Conservation (phyloP, 2,888 invertebrate genomes). For the Chloroclystis v-ata region DNA sequence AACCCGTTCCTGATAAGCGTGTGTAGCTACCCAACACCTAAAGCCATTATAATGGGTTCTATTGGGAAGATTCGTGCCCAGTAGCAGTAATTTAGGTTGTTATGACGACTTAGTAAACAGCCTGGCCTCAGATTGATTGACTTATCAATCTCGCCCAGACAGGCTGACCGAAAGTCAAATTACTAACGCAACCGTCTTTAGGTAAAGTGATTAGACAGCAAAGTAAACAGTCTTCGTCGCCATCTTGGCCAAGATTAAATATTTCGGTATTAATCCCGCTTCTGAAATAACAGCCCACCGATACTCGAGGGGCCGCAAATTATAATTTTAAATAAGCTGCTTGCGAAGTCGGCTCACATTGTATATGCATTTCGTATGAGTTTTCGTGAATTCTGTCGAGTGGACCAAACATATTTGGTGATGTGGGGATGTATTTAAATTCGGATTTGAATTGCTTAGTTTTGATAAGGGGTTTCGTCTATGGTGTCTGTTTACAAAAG, state of each 20-base stretch:
- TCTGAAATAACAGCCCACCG: conserved; percentile 27
- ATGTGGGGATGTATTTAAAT: conserved; percentile 17
- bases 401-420: conserved; percentile 27
- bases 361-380: conserved; percentile 49
- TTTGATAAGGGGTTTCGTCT: neutral
- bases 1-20: too few species aligned
- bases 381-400: conserved; percentile 35
- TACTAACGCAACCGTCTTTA: conserved; percentile 1
- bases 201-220: conserved; percentile 8
- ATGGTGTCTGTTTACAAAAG: neutral
- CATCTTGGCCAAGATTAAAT: conserved; percentile 16
- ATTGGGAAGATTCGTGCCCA: too few species aligned
- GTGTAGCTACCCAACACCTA: too few species aligned
- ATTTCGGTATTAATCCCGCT: conserved; percentile 23
- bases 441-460: conserved; percentile 8
- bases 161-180: neutral
- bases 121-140: neutral
- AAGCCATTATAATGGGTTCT: too few species aligned
- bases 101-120: too few species aligned
- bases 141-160: neutral
- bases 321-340: conserved; percentile 60
- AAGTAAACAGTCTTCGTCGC: conserved; percentile 12
- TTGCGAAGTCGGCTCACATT: conserved; percentile 45
- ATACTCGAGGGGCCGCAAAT: conserved; percentile 39
- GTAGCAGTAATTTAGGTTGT: too few species aligned